Conservation (phyloP, 2,797 vertebrate species). For the Amblyopsis hoosieri region DNA sequence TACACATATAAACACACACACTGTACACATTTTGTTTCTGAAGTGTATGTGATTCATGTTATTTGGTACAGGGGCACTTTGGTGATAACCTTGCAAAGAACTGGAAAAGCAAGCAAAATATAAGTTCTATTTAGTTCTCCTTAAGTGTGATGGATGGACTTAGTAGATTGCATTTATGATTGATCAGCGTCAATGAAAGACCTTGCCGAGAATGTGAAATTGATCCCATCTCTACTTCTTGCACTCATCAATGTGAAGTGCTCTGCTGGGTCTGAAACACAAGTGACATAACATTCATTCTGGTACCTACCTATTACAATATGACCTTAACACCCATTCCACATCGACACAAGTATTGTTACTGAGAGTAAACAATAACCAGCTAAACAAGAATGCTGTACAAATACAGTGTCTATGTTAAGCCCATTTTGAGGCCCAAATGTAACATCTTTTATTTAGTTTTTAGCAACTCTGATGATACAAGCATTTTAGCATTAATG, state of each 20-base stretch:
- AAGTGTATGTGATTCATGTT: neutral
- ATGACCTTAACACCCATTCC: conserved; percentile 28
- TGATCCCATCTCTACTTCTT: conserved; percentile 42
- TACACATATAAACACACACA: neutral
- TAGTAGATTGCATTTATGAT: conserved; percentile 37
- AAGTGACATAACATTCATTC: conserved; percentile 56
- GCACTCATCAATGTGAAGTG: conserved; percentile 10
- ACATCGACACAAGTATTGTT: conserved; percentile 27
- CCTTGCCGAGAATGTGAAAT: conserved; percentile 38
- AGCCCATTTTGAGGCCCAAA: too few species aligned
- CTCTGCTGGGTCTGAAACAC: conserved; percentile 52
- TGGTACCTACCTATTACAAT: conserved; percentile 17
- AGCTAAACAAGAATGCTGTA: too few species aligned
- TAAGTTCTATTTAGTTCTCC: conserved; percentile 43
- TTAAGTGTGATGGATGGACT: conserved; percentile 37
- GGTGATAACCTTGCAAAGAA: conserved; percentile 50
- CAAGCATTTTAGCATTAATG: too few species aligned
- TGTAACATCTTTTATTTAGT: too few species aligned
- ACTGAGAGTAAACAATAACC: too few species aligned
- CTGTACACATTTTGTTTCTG: neutral
- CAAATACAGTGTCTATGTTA: too few species aligned
- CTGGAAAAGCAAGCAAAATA: conserved; percentile 16
- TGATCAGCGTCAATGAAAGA: conserved; percentile 44
- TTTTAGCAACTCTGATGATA: too few species aligned
- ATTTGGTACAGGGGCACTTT: neutral